A percentile compares a stretch with the other conserved stretches of the same genome.
These are phyloP conservation scores for Epicauta chinensis DNA, from an alignment of 1,140 invertebrate genomes.

Conservation along the genomic window DNA sequence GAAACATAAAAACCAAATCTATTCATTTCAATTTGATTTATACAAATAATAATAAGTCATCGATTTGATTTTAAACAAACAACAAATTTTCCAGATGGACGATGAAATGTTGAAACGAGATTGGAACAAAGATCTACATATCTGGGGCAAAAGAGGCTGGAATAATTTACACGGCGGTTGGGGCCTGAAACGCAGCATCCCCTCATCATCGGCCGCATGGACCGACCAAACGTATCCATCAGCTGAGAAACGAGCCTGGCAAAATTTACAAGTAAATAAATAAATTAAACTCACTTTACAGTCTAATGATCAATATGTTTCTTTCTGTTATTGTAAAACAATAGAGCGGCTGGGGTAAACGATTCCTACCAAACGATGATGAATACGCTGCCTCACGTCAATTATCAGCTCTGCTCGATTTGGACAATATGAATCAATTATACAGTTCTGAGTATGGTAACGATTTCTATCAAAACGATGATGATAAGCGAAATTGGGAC, in stretches of 20 bases:
- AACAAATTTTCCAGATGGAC: slow-evolving; percentile 7
- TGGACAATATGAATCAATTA: slow-evolving; percentile 9
- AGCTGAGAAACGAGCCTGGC: slow-evolving; percentile 36
- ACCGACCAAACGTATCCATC: slow-evolving; percentile 16
- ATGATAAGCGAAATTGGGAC: slow-evolving; percentile 57
- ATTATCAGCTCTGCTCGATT: slow-evolving; percentile 27
- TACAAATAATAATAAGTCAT: too few relatives aligned
- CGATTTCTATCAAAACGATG: slow-evolving; percentile 27
- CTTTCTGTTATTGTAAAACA: neutral
- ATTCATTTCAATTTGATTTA: too few relatives aligned
- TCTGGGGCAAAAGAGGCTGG: slow-evolving; percentile 54
- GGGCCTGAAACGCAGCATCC: slow-evolving; percentile 48
- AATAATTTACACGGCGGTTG: slow-evolving; percentile 54
- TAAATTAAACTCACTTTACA: too few relatives aligned
- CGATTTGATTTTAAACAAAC: too few relatives aligned
- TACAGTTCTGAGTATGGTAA: slow-evolving; percentile 11
- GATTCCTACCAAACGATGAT: slow-evolving; percentile 32
- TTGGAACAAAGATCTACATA: slow-evolving; percentile 39
- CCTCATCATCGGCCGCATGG: slow-evolving; percentile 9
- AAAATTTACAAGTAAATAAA: slow-evolving; percentile 34
- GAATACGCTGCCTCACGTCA: slow-evolving; percentile 26
- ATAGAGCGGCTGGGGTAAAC: slow-evolving; percentile 43
- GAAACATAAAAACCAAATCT: too few relatives aligned
- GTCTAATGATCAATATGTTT: too few relatives aligned
- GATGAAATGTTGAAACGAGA: slow-evolving; percentile 29